Percentiles rank a stretch among this genome's conserved stretches.
phyloP scores from a whole-genome alignment of 2,888 invertebrate genomes.

The Drosophila colorata region DNA sequence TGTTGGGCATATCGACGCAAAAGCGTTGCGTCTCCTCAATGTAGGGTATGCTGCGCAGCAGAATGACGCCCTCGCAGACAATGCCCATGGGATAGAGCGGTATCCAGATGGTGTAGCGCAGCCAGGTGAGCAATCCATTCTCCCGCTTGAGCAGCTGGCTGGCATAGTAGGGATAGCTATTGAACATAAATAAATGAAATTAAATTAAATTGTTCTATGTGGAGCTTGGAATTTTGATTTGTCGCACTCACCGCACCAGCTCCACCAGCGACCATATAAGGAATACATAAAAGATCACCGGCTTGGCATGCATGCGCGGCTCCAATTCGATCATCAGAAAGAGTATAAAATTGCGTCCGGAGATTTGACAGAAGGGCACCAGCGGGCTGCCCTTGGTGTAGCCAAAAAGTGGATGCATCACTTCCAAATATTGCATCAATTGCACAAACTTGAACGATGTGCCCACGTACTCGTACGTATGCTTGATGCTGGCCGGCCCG shows the following conservation, averaged over 20 bases:
- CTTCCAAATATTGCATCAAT: constrained; percentile 93
- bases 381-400: constrained; percentile 92
- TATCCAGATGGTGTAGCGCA: constrained; percentile 97
- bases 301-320: constrained; percentile 93
- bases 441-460: constrained; percentile 93
- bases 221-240: not conserved
- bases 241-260: constrained; percentile 89
- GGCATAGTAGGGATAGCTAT: constrained; percentile 97
- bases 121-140: constrained; percentile 92
- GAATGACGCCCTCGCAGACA: constrained; percentile 93
- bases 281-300: constrained; percentile 95
- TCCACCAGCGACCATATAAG: constrained; percentile 93
- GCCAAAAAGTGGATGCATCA: constrained; percentile 95
- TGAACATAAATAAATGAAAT: not conserved
- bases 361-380: constrained; percentile 91
- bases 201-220: not conserved
- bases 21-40: constrained; percentile 94
- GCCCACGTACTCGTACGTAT: constrained; percentile 91
- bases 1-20: constrained; percentile 92
- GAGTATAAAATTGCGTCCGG: constrained; percentile 91
- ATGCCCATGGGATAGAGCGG: constrained; percentile 96
- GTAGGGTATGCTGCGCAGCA: constrained; percentile 94
- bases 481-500: constrained; percentile 89
- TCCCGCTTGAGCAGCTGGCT: constrained; percentile 91
- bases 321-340: constrained; percentile 94